Base-by-base conservation (phyloP, 2,113 vertebrate species). In the Scolopax mira region DNA sequence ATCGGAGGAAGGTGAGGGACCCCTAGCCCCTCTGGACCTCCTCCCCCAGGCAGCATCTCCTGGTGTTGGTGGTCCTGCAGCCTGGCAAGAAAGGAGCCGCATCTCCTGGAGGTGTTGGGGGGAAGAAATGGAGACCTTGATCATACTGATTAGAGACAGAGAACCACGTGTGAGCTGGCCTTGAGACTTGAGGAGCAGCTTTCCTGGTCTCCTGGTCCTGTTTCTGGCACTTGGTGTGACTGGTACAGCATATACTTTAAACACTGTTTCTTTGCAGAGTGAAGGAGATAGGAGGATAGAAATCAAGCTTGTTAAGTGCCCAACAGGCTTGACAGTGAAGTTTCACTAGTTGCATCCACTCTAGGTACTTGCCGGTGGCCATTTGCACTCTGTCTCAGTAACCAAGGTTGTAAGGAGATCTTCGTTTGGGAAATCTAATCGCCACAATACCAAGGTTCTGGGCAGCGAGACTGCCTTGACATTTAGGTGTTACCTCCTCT, bases 1-100 rank as follows among this genome's bases (percentile, higher is more conserved):
- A 13, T 30, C 19, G 17, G 10, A 33, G 7, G 10, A 28, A 72
- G 35, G 13, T 24, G 46, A 71, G 17, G 35, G 58, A 55, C 42
- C n/a, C 19, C 2, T 15, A 16, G 8, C 9, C 33, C 21, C 33
- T 61, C 23, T 12, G 25, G 18, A 39, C 10, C 10, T 75, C 35
- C 7, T 37, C 1, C 14, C 19, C 18, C 9, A 35, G 64, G 11
- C 28, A 79, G 22, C 15, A 65, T 30, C 13, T 88, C 30, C 24
- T 3, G 8, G 18, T 2, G 1, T 42, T 62, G 24, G 5, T 62
- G 37, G 7, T 67, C 9, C 2, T 0, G 0, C 15, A 46, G 31
- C 23, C 66, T 71, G 62, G 10, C n/a, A 62, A 49, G 51, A 33
- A 42, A 42, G 37, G 27, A 35, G 9, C 49, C 9, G 64, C 30